Conservation (phyloP, 1,140 invertebrate species). For the Manduca sexta region DNA sequence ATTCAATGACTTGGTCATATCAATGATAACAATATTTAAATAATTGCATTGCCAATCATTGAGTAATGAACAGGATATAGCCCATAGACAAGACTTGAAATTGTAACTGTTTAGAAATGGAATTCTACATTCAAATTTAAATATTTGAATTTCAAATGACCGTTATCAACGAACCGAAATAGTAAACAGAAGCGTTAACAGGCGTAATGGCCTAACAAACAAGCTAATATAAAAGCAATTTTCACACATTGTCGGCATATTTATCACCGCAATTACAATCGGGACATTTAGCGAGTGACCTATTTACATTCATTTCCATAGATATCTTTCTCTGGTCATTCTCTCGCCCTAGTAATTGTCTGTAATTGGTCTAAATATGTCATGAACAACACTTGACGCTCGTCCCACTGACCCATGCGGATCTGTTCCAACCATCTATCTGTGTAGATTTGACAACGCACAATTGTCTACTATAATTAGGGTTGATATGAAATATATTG, state of each 20-base stretch:
- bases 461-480: constrained; percentile 31
- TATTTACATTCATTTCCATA: neutral
- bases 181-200: too few relatives aligned
- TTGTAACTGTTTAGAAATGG: too few relatives aligned
- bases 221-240: too few relatives aligned
- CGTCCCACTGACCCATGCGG: constrained; percentile 39
- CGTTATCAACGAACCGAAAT: too few relatives aligned
- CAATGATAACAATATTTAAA: neutral
- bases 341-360: constrained; percentile 1
- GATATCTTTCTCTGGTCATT: constrained; percentile 3
- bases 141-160: too few relatives aligned
- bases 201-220: too few relatives aligned
- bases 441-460: constrained; percentile 49
- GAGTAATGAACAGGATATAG: too few relatives aligned
- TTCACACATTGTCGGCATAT: too few relatives aligned
- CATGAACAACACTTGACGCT: constrained; percentile 4
- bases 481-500: neutral
- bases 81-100: too few relatives aligned
- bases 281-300: neutral
- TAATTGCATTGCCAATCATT: too few relatives aligned
- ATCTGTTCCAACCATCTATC: constrained; percentile 38
- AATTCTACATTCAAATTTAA: too few relatives aligned
- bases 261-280: too few relatives aligned
- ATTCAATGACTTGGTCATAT: neutral
- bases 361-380: constrained; percentile 7